These are phyloP conservation scores for Propithecus deckenii DNA, from an alignment of 2,797 vertebrate species.

Conservation along the genomic window DNA sequence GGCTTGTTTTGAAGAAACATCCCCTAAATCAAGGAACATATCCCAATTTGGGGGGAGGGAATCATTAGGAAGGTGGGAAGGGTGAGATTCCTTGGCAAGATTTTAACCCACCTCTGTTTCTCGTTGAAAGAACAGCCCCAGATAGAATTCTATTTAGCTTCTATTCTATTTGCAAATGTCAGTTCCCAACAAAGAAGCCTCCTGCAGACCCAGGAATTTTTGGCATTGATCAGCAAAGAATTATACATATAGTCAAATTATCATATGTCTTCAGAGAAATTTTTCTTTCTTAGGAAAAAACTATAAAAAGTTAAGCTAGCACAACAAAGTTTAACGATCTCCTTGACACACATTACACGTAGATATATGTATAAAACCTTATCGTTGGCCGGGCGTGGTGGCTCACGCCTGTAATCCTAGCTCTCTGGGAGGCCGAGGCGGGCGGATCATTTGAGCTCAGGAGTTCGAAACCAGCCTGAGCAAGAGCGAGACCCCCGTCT, in stretches of 20 bases:
- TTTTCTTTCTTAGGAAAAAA: slow-evolving; percentile 8
- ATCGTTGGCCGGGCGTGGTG: not conserved
- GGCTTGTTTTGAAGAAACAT: slow-evolving; percentile 46
- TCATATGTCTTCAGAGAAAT: not conserved
- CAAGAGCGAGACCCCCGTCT: too few relatives aligned
- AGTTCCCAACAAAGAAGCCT: slow-evolving; percentile 23
- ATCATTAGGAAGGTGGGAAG: slow-evolving; percentile 13
- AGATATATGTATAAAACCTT: not conserved
- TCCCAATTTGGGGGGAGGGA: not conserved
- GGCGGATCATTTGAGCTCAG: too few relatives aligned
- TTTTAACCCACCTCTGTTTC: slow-evolving; percentile 60
- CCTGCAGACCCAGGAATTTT: slow-evolving; percentile 12
- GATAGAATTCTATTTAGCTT: slow-evolving; percentile 72
- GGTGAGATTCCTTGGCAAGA: slow-evolving; percentile 58
- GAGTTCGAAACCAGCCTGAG: too few relatives aligned
- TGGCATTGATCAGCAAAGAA: not conserved
- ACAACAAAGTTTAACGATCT: slow-evolving; percentile 13
- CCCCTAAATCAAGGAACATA: slow-evolving; percentile 15
- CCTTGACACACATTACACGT: not conserved
- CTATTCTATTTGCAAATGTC: too few relatives aligned
- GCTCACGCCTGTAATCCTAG: too few relatives aligned
- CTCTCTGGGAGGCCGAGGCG: too few relatives aligned
- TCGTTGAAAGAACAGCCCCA: slow-evolving; percentile 66
- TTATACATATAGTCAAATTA: not conserved
- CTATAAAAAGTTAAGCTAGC: not conserved